phyloP scores from a whole-genome alignment of 2,888 invertebrate species.

The Plagodis pulveraria region DNA sequence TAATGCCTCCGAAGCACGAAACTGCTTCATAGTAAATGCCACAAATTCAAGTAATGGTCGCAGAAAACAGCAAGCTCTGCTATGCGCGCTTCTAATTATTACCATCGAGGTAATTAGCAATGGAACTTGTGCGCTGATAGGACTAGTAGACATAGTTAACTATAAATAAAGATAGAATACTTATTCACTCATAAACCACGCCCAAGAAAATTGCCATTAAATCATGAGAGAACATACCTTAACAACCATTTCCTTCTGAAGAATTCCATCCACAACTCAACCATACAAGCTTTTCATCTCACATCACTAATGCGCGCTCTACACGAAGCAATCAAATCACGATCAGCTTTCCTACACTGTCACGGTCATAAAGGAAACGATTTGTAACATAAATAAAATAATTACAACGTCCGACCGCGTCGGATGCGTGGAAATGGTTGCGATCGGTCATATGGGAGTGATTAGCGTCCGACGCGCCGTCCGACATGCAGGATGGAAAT shows the following conservation, averaged over 20 bases:
- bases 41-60: no score
- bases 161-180: no score
- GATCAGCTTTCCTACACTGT: constrained; percentile 47
- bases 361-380: constrained; percentile 66
- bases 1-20: no score
- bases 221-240: no score
- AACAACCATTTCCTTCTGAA: neutral
- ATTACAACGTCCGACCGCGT: constrained; percentile 56
- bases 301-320: constrained; percentile 23
- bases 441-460: constrained; percentile 31
- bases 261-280: neutral
- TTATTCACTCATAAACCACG: no score
- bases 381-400: constrained; percentile 77
- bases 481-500: constrained; percentile 14
- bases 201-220: no score
- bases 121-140: no score
- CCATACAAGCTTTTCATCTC: neutral
- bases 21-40: no score
- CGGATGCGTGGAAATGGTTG: constrained; percentile 54
- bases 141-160: no score
- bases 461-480: constrained; percentile 26
- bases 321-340: constrained; percentile 30
- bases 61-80: no score
- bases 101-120: no score
- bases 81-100: no score